Evolutionary conservation across 2,888 invertebrate genomes (phyloP), one percentile per base, ranked within the genome.

Genomic region (Microctonus brassicae): DNA sequence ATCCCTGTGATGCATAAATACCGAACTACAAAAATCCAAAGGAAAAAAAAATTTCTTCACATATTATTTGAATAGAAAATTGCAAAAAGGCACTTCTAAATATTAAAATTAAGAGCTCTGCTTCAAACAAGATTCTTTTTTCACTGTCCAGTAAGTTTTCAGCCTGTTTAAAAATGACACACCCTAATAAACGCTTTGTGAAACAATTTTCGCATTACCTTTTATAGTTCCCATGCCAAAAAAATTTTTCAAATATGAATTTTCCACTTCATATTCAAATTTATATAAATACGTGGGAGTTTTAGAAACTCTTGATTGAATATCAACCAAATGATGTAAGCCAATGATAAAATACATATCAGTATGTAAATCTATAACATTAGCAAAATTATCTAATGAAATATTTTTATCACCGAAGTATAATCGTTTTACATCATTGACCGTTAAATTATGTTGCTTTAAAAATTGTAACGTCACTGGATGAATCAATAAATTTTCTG

Each of bases 271-370:
- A 20, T 34, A 70, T n/a, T 70, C 65, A 65, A 70, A 61, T 22
- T 70, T 70, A 47, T 60, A 70, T 5, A 70, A 26, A 53, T 70
- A 70, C 26, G 53, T 65, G 17, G 65, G 65, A 11, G 0, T 26
- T 5, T 70, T 36, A 7, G 36, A 29, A 17, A 36, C 36, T 9
- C 47, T 22, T 5, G 13, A 10, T 39, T 70, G 70, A 26, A 36
- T 52, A n/a, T 66, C 52, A n/a, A 70, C 17, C 1, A 70, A 4
- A n/a, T 70, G 52, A 29, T 70, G 65, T 26, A 70, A 66, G 0
- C 61, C 61, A 20, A 60, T 22, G 22, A 70, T 3, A 29, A 70
- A 65, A n/a, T 34, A 13, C 13, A 26, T 11, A n/a, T 47, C 65
- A 34, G 52, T 29, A 0, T 36, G 29, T 4, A 70, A 29, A 61